Base-by-base conservation (phyloP, 2,888 invertebrate genomes). In the Patella pellucida region DNA sequence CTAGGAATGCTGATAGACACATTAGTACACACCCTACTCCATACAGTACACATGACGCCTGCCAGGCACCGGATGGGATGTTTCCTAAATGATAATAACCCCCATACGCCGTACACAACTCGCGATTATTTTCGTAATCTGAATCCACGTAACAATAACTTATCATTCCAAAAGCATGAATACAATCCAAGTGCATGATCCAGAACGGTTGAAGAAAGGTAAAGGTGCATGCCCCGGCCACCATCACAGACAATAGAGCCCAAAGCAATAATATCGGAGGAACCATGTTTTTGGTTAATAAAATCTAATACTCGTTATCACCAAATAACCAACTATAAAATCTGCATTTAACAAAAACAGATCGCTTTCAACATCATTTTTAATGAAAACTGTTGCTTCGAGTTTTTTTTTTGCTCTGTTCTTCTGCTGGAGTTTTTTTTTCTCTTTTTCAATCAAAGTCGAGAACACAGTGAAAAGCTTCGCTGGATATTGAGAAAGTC, bases 151-250 rank as follows among this genome's bases (percentile, higher is more conserved):
- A 79, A 68, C 79, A 77, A 74, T 79, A 87, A 62, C 85, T 85
- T 78, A 86, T 86, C 79, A 89, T 84, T n/a, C 89, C 89, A 73
- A 89, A 87, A 3, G 85, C 84, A 78, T 86, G 84, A 14, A 83
- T 76, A 50, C 81, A 79, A 70, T 85, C 82, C 23, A 83, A 81
- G 74, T 87, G 88, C 31, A 90, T 84, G 75, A 91, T 86, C 91
- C 91, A 91, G 75, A 89, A 89, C 1, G 91, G 90, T 76, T 91
- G 91, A 4, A 91, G 84, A 80, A 91, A 91, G 69, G 90, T 89
- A 78, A 89, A 89, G 5, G 88, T 88, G 71, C 89, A 89, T 7
- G 89, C 85, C 74, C 86, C 86, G 1, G 91, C 89, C 52, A 91
- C 89, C 19, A 89, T 81, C 50, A 90, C 80, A 5, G 91, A 90